Percentiles rank a stretch among this genome's conserved stretches.
phyloP scores from a whole-genome alignment of 2,888 invertebrate species.

The Sympetrum striolatum region DNA sequence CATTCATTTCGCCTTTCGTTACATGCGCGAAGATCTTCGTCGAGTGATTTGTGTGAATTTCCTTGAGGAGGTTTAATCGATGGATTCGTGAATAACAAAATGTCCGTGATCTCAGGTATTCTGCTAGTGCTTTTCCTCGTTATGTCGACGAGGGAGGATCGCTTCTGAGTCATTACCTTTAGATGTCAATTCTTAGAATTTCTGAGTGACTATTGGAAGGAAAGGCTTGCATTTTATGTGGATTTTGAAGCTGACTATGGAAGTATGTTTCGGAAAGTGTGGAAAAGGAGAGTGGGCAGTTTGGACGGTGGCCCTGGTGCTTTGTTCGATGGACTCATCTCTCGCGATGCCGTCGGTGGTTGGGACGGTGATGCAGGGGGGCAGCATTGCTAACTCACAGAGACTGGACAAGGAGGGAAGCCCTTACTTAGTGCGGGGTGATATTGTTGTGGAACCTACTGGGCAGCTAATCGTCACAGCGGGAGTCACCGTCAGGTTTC shows the following conservation, averaged over 20 bases:
- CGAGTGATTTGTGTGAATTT: too few relatives aligned
- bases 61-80: too few relatives aligned
- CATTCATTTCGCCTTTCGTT: too few relatives aligned
- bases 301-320: background rate
- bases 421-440: conserved; percentile 80
- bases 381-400: background rate
- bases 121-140: too few relatives aligned
- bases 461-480: conserved; percentile 86
- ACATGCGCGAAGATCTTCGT: too few relatives aligned
- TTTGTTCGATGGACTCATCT: background rate
- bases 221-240: background rate
- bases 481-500: conserved; percentile 88
- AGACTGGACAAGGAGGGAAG: conserved; percentile 54
- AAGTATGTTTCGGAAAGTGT: too few relatives aligned
- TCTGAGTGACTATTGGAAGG: background rate
- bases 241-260: background rate
- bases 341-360: background rate
- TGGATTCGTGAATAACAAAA: too few relatives aligned
- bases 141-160: too few relatives aligned
- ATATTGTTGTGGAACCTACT: conserved; percentile 78
- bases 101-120: too few relatives aligned
- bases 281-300: too few relatives aligned
- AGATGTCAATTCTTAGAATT: too few relatives aligned
- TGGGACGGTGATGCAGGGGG: conserved; percentile 22
- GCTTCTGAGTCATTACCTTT: too few relatives aligned